Percentiles rank a stretch among this genome's conserved stretches.
Conservation (phyloP, 2,113 vertebrate species). For the Indicator indicator region DNA sequence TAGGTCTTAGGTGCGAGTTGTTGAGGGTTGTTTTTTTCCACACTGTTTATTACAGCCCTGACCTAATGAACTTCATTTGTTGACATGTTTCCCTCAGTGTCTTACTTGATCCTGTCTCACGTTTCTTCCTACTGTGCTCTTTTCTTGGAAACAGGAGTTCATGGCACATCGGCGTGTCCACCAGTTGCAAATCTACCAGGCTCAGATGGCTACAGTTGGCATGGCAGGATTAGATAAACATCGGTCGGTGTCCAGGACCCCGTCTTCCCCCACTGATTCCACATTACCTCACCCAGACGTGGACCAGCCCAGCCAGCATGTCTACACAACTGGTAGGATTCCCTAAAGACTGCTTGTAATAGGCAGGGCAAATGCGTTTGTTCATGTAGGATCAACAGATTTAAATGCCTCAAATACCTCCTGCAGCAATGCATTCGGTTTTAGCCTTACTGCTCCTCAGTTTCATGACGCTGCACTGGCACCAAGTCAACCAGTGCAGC, state of each 20-base stretch:
- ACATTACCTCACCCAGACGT: conserved; percentile 73
- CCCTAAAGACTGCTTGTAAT: conserved; percentile 77
- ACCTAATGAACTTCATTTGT: conserved; percentile 84
- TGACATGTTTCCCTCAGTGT: conserved; percentile 75
- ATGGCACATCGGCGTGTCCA: conserved; percentile 68
- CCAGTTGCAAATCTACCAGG: conserved; percentile 72
- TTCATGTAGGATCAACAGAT: conserved; percentile 85
- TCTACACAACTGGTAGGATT: conserved; percentile 82
- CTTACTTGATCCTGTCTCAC: conserved; percentile 73
- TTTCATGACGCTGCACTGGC: conserved; percentile 82
- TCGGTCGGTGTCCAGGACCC: conserved; percentile 70
- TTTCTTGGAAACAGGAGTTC: conserved; percentile 77
- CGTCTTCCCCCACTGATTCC: conserved; percentile 73
- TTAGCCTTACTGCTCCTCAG: conserved; percentile 68
- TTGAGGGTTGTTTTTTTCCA: conserved; percentile 32
- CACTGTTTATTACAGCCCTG: conserved; percentile 77
- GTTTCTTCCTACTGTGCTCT: conserved; percentile 78
- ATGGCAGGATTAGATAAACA: conserved; percentile 81
- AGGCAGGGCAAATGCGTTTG: conserved; percentile 79
- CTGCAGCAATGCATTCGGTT: conserved; percentile 70
- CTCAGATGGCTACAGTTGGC: conserved; percentile 77
- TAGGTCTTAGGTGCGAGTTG: conserved; percentile 24
- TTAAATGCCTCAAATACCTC: conserved; percentile 86
- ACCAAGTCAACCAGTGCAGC: conserved; percentile 76
- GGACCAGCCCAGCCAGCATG: conserved; percentile 77